These are phyloP conservation scores for Tenrec ecaudatus DNA, from an alignment of 2,113 vertebrate genomes.

Conservation along the genomic window DNA sequence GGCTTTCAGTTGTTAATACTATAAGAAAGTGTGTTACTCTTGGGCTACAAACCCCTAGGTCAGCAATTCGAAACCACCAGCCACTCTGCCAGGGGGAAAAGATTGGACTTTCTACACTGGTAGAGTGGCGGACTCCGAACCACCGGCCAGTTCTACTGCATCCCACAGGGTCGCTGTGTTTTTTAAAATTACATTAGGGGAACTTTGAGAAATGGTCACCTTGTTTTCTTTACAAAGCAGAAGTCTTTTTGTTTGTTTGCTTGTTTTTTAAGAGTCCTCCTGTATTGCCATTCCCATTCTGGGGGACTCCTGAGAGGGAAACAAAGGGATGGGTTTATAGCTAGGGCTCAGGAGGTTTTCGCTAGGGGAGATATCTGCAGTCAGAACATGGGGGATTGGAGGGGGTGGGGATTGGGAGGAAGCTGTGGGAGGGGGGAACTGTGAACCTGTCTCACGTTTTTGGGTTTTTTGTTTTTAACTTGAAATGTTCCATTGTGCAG, in stretches of 20 bases:
- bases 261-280: too few species aligned
- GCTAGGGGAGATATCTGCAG: too few species aligned
- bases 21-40: neutral
- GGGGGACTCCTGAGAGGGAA: neutral
- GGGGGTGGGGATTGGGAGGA: too few species aligned
- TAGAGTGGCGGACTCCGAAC: neutral
- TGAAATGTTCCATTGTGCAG: neutral
- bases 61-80: neutral
- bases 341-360: neutral
- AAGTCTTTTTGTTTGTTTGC: neutral
- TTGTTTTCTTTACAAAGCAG: slow-evolving; percentile 10
- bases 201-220: neutral
- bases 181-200: neutral
- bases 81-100: too few species aligned
- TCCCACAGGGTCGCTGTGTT: neutral
- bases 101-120: neutral
- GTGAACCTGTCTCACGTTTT: too few species aligned
- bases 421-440: too few species aligned
- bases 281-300: neutral
- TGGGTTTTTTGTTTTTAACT: too few species aligned
- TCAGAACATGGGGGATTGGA: too few species aligned
- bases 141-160: neutral
- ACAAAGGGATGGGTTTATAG: neutral
- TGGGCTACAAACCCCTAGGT: too few species aligned
- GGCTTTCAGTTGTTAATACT: neutral